Conservation (phyloP, 2,797 vertebrate genomes). For the Paguma larvata region DNA sequence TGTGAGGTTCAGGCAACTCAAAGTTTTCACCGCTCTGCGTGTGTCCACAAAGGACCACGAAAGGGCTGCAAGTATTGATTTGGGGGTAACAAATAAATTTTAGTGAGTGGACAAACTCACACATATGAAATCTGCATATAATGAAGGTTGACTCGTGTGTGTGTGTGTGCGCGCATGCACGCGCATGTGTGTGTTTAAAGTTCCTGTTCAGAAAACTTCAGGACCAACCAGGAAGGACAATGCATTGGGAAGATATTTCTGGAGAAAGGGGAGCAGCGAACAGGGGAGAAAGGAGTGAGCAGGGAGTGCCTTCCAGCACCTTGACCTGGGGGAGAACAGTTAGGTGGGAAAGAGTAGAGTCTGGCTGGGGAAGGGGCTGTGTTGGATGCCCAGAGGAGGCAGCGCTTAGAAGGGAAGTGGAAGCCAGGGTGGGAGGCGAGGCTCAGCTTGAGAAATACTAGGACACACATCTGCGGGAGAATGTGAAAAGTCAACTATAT, state of each 20-base stretch:
- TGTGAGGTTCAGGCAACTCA: not conserved
- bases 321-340: rapidly evolving
- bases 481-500: not conserved
- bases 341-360: not conserved
- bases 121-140: not conserved
- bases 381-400: not conserved
- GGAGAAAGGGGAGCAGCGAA: not conserved
- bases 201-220: not conserved
- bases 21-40: not conserved
- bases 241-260: not conserved
- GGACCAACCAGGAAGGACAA: not conserved
- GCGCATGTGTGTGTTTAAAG: too few relatives aligned
- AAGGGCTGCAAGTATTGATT: not conserved
- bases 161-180: not conserved
- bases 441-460: not conserved
- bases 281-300: not conserved
- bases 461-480: not conserved
- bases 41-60: not conserved
- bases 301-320: not conserved
- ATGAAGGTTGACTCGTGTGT: not conserved
- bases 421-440: not conserved
- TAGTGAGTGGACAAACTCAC: not conserved
- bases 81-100: not conserved
- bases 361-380: not conserved
- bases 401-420: not conserved